Conservation (phyloP, 2,888 invertebrate genomes). For the Aricia artaxerxes region DNA sequence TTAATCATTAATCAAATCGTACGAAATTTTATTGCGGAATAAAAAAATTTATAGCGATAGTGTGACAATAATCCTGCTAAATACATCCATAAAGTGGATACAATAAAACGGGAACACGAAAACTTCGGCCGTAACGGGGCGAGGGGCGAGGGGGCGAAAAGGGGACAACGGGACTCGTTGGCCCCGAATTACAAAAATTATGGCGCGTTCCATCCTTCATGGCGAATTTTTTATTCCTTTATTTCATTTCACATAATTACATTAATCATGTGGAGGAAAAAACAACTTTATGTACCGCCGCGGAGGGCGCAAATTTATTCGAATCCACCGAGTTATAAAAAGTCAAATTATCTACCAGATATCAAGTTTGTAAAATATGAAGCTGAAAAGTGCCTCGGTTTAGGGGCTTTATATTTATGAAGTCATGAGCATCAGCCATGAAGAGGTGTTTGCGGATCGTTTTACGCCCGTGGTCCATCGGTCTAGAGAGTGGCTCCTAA, state of each 20-base stretch:
- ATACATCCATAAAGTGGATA: slow-evolving; percentile 43
- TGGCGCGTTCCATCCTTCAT: slow-evolving; percentile 42
- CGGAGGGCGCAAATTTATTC: background rate
- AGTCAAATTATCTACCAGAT: slow-evolving; percentile 17
- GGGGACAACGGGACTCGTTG: slow-evolving; percentile 39
- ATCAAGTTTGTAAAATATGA: slow-evolving; percentile 18
- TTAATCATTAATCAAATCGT: slow-evolving; percentile 26
- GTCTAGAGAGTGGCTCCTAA: too few species aligned
- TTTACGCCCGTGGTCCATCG: background rate
- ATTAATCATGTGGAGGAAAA: slow-evolving; percentile 30
- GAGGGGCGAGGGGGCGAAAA: background rate
- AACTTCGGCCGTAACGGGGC: slow-evolving; percentile 43
- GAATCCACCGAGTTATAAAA: slow-evolving; percentile 4
- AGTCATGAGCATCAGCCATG: background rate
- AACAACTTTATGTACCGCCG: slow-evolving; percentile 29
- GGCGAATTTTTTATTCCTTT: slow-evolving; percentile 41
- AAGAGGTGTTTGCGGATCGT: background rate
- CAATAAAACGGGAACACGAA: slow-evolving; percentile 46
- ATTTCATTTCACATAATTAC: slow-evolving; percentile 32
- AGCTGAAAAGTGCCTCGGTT: slow-evolving; percentile 2
- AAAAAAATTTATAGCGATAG: slow-evolving; percentile 26
- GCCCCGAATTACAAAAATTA: slow-evolving; percentile 41
- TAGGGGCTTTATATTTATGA: background rate
- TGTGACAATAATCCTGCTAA: slow-evolving; percentile 45
- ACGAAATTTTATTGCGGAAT: slow-evolving; percentile 18